phyloP scores from a whole-genome alignment of 2,797 vertebrate species.

The Rhinella marina region DNA sequence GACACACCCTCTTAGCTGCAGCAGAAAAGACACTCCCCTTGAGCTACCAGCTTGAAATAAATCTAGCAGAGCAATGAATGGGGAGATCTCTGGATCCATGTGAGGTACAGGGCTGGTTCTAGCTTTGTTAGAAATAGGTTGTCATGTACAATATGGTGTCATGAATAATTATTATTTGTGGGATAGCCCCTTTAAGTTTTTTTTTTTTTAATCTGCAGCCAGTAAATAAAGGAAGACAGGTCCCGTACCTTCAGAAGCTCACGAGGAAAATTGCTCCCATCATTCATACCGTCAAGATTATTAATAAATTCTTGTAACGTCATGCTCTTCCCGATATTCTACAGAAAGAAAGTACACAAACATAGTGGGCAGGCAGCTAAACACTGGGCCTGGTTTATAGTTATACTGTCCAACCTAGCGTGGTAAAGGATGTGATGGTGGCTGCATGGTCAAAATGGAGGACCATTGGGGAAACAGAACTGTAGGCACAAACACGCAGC shows the following conservation, averaged over 20 bases:
- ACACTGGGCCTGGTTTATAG: background rate
- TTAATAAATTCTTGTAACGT: constrained; percentile 82
- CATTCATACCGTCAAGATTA: constrained; percentile 86
- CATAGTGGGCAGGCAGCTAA: background rate
- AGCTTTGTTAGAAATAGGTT: too few relatives aligned
- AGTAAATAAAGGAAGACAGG: background rate
- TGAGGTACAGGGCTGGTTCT: too few relatives aligned
- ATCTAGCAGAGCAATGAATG: too few relatives aligned
- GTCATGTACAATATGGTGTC: too few relatives aligned
- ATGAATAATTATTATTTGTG: too few relatives aligned
- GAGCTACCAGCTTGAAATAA: too few relatives aligned
- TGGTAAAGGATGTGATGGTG: background rate
- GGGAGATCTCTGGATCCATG: too few relatives aligned
- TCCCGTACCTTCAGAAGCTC: constrained; percentile 83
- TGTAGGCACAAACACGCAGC: too few relatives aligned
- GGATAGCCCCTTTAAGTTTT: too few relatives aligned
- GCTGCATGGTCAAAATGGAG: background rate
- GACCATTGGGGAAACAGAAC: background rate
- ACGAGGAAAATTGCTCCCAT: constrained; percentile 83
- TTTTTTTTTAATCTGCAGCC: too few relatives aligned
- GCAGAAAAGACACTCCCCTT: too few relatives aligned
- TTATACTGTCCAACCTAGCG: background rate
- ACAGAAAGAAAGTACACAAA: background rate
- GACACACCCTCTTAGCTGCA: too few relatives aligned
- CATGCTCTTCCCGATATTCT: constrained; percentile 92